These are phyloP conservation scores for Urocolius indicus DNA, from an alignment of 2,113 vertebrate genomes.

Conservation along the genomic window DNA sequence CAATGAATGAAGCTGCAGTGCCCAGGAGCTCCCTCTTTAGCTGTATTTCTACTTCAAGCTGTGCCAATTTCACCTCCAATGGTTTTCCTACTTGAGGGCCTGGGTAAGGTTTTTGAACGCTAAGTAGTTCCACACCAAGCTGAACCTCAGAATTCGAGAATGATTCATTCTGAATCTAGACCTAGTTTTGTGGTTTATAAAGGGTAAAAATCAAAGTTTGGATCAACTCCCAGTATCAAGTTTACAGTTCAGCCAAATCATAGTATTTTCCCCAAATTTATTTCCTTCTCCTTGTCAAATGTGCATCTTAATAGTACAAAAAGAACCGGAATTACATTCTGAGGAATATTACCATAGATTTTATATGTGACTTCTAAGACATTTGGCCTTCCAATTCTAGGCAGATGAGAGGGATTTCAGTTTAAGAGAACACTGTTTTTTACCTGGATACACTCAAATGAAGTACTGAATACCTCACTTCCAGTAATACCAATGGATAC, in stretches of 20 bases:
- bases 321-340: neutral
- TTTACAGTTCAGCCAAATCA: neutral
- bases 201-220: neutral
- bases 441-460: neutral
- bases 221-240: neutral
- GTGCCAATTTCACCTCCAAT: neutral
- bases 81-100: neutral
- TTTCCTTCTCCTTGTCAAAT: neutral
- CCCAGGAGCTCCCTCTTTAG: neutral
- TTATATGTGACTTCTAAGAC: neutral
- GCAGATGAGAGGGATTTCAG: conserved; percentile 8
- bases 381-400: conserved; percentile 15
- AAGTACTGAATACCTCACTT: neutral
- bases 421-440: conserved; percentile 7
- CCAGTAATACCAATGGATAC: neutral
- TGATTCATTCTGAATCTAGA: neutral
- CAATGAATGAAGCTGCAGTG: neutral
- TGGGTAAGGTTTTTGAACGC: neutral
- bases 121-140: neutral
- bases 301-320: neutral
- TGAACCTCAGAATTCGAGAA: neutral
- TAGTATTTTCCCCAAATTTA: neutral
- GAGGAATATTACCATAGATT: neutral
- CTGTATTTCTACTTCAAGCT: neutral
- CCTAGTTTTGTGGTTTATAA: neutral